Conservation (phyloP, 1,140 invertebrate genomes). For the Rhizoglyphus robini region DNA sequence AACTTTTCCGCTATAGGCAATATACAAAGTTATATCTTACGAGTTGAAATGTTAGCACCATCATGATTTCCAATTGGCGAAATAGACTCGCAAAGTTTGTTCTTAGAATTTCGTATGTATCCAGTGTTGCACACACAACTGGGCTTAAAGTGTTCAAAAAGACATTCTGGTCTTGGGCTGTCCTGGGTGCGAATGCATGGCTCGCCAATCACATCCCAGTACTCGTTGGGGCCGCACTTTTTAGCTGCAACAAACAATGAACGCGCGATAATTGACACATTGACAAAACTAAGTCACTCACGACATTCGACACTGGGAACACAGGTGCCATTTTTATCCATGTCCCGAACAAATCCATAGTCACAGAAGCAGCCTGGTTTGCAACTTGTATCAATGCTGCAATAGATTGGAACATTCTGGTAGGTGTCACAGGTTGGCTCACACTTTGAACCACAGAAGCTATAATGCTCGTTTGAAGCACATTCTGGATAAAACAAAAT, state of each 20-base stretch:
- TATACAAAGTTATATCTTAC: neutral
- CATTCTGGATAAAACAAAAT: slow-evolving; percentile 3
- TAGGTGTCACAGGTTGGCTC: slow-evolving; percentile 18
- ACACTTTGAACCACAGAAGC: slow-evolving; percentile 18
- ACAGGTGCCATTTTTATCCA: slow-evolving; percentile 14
- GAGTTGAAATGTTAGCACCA: neutral
- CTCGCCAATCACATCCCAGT: slow-evolving; percentile 13
- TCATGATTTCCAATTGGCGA: neutral
- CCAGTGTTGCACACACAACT: slow-evolving; percentile 16
- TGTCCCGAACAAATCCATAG: slow-evolving; percentile 20
- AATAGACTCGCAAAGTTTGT: slow-evolving; percentile 1
- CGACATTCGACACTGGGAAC: slow-evolving; percentile 12
- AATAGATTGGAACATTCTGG: neutral
- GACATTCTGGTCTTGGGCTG: slow-evolving; percentile 15
- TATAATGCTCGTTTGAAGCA: slow-evolving; percentile 12
- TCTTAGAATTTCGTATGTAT: slow-evolving; percentile 5
- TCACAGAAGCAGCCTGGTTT: slow-evolving; percentile 23
- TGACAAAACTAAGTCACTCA: neutral
- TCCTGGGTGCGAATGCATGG: neutral
- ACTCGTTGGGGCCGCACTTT: slow-evolving; percentile 18
- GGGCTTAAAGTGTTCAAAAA: neutral
- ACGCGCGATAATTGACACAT: neutral
- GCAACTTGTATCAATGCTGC: slow-evolving; percentile 8
- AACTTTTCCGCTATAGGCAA: no score
- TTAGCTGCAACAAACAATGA: neutral